Percentiles rank a stretch among this genome's conserved stretches.
These are phyloP conservation scores for Copidosoma floridanum DNA, from an alignment of 1,140 invertebrate species.

Conservation along the genomic window DNA sequence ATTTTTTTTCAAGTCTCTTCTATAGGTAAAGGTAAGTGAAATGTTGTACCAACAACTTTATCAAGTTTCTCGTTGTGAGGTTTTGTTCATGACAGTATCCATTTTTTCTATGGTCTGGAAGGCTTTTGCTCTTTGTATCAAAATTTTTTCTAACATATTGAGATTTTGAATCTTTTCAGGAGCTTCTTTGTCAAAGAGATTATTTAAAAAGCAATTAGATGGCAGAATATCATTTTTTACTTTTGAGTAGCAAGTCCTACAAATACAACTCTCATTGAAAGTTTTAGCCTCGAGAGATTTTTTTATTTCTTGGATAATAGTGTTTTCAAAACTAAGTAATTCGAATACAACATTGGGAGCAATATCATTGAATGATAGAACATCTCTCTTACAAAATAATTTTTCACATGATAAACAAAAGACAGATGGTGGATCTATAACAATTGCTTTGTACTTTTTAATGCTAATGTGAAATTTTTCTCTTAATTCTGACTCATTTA, in stretches of 20 bases:
- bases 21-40: constrained; percentile 41
- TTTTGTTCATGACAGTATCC: constrained; percentile 34
- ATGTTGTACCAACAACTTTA: constrained; percentile 40
- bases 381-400: not conserved
- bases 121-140: constrained; percentile 44
- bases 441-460: not conserved
- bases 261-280: not conserved
- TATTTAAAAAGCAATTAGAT: constrained; percentile 3
- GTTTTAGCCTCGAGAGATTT: constrained; percentile 3
- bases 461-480: not conserved
- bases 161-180: constrained; percentile 23
- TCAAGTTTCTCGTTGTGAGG: constrained; percentile 29
- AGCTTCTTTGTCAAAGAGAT: constrained; percentile 11
- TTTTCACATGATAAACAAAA: constrained; percentile 15
- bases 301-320: constrained; percentile 13
- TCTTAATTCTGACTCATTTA: not conserved
- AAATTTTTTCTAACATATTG: constrained; percentile 36
- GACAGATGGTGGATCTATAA: not conserved
- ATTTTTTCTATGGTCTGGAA: constrained; percentile 39
- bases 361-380: not conserved
- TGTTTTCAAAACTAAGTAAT: constrained; percentile 9
- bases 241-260: constrained; percentile 24
- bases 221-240: not conserved
- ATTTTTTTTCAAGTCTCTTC: constrained; percentile 39
- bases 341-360: too few relatives aligned